phyloP scores from a whole-genome alignment of 2,888 invertebrate genomes.

The Calliphora vomitoria region DNA sequence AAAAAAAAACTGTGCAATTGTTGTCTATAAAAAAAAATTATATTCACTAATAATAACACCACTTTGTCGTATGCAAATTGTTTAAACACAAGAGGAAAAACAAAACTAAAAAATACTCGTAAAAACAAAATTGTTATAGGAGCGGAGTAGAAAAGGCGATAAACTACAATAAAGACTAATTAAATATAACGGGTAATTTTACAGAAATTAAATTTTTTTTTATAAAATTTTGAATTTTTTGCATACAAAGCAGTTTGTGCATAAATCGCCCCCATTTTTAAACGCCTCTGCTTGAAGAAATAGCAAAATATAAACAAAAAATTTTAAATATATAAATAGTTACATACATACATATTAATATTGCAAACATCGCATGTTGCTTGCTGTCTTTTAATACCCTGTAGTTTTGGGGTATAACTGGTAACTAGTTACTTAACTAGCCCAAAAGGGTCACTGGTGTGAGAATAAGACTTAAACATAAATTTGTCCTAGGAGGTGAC shows the following conservation, averaged over 20 bases:
- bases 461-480: no score
- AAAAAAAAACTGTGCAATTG: conserved; percentile 43
- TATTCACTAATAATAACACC: conserved; percentile 48
- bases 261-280: background rate
- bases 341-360: conserved; percentile 33
- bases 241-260: background rate
- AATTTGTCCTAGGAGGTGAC: no score
- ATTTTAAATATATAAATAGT: background rate
- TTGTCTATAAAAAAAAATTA: conserved; percentile 27
- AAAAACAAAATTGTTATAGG: conserved; percentile 44
- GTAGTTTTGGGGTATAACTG: no score
- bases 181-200: no score
- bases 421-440: no score
- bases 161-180: no score
- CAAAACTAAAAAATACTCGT: conserved; percentile 27
- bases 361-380: conserved; percentile 64
- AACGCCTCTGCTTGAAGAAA: conserved; percentile 36
- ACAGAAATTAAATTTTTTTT: no score
- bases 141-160: background rate
- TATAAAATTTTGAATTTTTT: no score
- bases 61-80: conserved; percentile 65
- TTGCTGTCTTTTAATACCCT: conserved; percentile 36
- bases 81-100: conserved; percentile 49
- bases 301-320: conserved; percentile 3
- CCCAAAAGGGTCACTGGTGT: no score